Evolutionary conservation across 2,888 invertebrate species (phyloP).

Genomic region (Anorthoa munda): DNA sequence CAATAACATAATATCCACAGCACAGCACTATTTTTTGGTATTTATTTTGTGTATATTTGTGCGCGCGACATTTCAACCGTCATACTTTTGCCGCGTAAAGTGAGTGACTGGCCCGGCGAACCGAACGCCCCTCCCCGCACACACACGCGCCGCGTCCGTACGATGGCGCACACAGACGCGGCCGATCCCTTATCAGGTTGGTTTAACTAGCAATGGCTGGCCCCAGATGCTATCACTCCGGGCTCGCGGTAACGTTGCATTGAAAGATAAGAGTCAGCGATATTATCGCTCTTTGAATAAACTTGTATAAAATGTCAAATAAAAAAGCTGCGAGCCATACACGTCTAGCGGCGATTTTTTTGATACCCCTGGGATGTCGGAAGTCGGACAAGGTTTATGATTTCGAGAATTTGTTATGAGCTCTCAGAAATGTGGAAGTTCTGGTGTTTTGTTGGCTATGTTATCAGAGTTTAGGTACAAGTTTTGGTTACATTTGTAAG

Average conservation of each 20-base stretch:
- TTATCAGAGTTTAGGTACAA: constrained; percentile 1
- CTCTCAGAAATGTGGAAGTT: constrained; percentile 56
- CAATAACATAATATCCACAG: constrained; percentile 87
- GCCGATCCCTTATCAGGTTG: constrained; percentile 89
- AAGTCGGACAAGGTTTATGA: constrained; percentile 63
- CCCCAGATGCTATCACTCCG: constrained; percentile 88
- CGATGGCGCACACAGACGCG: constrained; percentile 78
- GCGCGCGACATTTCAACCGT: constrained; percentile 79
- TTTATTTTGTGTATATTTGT: constrained; percentile 68
- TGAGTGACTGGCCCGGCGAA: constrained; percentile 88
- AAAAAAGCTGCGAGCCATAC: constrained; percentile 89
- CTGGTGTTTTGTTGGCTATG: constrained; percentile 18
- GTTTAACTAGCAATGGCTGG: constrained; percentile 90
- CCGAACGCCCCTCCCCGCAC: constrained; percentile 83
- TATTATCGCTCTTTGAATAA: constrained; percentile 91
- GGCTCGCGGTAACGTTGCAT: constrained; percentile 91
- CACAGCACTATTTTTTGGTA: constrained; percentile 69
- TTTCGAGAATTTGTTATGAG: constrained; percentile 62
- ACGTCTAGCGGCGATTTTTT: constrained; percentile 84
- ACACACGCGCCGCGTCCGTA: constrained; percentile 70
- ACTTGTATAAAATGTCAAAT: constrained; percentile 91
- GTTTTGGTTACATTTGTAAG: constrained; percentile 1
- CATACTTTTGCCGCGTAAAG: constrained; percentile 89
- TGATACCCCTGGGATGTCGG: constrained; percentile 76
- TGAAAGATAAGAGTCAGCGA: constrained; percentile 90